Percentiles rank a stretch among this genome's conserved stretches.
Conservation (phyloP, 2,113 vertebrate species). For the Oncorhynchus tshawytscha region DNA sequence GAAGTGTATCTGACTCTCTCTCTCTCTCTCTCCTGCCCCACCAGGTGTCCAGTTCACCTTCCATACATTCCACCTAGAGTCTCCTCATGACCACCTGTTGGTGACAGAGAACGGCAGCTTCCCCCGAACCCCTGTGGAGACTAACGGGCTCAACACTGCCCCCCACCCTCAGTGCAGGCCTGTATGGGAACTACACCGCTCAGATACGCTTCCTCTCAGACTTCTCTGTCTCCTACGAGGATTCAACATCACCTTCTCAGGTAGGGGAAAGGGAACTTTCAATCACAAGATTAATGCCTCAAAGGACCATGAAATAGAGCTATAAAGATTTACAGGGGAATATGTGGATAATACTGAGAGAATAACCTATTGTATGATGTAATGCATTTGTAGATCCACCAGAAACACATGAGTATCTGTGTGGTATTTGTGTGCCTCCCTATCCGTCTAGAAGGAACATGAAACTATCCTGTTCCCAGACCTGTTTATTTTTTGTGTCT, state of each 20-base stretch:
- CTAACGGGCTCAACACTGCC: conserved; percentile 92
- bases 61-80: conserved; percentile 96
- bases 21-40: background rate
- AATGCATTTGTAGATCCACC: too few species aligned
- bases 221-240: conserved; percentile 98
- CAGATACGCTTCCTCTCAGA: conserved; percentile 97
- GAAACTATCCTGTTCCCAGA: too few species aligned
- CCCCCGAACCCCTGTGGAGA: conserved; percentile 84
- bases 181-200: conserved; percentile 94
- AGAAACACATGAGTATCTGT: too few species aligned
- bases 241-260: conserved; percentile 98
- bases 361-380: too few species aligned
- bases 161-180: conserved; percentile 86
- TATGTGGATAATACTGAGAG: too few species aligned
- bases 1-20: too few species aligned
- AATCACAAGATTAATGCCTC: too few species aligned
- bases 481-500: too few species aligned
- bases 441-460: too few species aligned
- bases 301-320: too few species aligned
- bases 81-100: conserved; percentile 91
- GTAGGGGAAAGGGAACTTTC: conserved; percentile 54
- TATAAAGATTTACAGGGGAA: too few species aligned
- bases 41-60: conserved; percentile 96
- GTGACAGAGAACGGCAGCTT: conserved; percentile 95
- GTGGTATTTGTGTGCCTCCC: too few species aligned